phyloP scores from a whole-genome alignment of 2,113 vertebrate species.

The Plectropomus leopardus region DNA sequence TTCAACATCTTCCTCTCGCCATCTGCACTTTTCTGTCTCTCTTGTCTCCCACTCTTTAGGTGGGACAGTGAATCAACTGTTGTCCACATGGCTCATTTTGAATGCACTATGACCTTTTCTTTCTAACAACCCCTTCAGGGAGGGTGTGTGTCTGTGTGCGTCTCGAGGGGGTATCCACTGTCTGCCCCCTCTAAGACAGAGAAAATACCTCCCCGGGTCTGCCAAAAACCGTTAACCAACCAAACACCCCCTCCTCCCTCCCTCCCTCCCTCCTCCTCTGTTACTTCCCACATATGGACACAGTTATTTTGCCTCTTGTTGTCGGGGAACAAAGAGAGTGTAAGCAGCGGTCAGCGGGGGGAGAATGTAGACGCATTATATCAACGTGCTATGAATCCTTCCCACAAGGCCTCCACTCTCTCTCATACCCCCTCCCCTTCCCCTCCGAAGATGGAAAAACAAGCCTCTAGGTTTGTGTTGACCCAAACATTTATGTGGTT shows the following conservation, averaged over 20 bases:
- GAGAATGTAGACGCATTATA: constrained; percentile 55
- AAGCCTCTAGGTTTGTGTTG: constrained; percentile 49
- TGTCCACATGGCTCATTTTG: constrained; percentile 42
- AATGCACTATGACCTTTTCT: constrained; percentile 52
- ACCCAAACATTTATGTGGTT: constrained; percentile 75
- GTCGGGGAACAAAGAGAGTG: constrained; percentile 72
- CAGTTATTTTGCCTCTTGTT: constrained; percentile 75
- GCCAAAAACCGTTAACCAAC: constrained; percentile 79
- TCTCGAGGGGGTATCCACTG: constrained; percentile 52
- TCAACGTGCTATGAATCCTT: constrained; percentile 62
- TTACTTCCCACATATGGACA: constrained; percentile 76
- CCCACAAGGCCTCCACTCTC: constrained; percentile 51
- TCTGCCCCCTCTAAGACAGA: constrained; percentile 63
- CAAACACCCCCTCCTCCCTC: constrained; percentile 51
- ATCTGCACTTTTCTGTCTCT: constrained; percentile 20
- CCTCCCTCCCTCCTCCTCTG: neutral
- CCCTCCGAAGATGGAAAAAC: constrained; percentile 57
- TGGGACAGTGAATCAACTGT: constrained; percentile 44
- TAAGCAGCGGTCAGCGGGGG: constrained; percentile 49
- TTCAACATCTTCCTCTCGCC: constrained; percentile 8
- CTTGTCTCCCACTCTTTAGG: constrained; percentile 6
- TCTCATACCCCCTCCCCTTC: neutral
- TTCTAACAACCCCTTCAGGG: constrained; percentile 37
- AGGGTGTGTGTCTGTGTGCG: constrained; percentile 19
- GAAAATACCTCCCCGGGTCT: constrained; percentile 57